These are phyloP conservation scores for Chrysaora quinquecirrha DNA, from an alignment of 30 jellyfish, hydroid and myxozoan genomes.

Conservation along the genomic window DNA sequence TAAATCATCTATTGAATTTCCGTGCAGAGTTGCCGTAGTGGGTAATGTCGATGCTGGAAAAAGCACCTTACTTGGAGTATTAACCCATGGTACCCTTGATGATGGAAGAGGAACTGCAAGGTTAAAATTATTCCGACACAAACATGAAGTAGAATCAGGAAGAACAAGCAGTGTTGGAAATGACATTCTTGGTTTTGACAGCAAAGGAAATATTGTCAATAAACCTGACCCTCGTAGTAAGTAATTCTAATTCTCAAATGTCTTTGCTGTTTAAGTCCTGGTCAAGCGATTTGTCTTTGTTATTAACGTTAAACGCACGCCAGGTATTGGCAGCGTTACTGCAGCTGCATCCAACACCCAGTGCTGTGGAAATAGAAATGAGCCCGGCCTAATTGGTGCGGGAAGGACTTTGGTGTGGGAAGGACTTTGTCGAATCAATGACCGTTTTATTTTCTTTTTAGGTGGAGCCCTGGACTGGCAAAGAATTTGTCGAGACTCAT, in stretches of 20 bases:
- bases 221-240: conserved; percentile 96
- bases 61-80: conserved; percentile 93
- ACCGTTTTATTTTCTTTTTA: neutral
- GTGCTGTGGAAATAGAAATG: too few relatives aligned
- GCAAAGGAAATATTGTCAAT: conserved; percentile 88
- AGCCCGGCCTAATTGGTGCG: too few relatives aligned
- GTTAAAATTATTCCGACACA: conserved; percentile 80
- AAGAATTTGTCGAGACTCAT: conserved; percentile 89
- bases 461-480: conserved; percentile 98
- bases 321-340: too few relatives aligned
- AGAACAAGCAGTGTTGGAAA: conserved; percentile 99
- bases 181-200: conserved; percentile 91
- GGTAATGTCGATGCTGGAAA: conserved; percentile 99
- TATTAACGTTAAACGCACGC: too few relatives aligned
- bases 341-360: too few relatives aligned
- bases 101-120: conserved; percentile 99
- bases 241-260: too few relatives aligned
- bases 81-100: conserved; percentile 87
- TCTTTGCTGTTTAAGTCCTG: too few relatives aligned
- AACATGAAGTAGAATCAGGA: conserved; percentile 97
- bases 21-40: conserved; percentile 98
- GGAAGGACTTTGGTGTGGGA: too few relatives aligned
- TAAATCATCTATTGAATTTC: too few relatives aligned
- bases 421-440: too few relatives aligned
- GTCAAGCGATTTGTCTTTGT: too few relatives aligned